Percentiles rank a stretch among this genome's conserved stretches.
Evolutionary conservation across 2,113 vertebrate species (phyloP).

Genomic region (Toxotes chatareus): DNA sequence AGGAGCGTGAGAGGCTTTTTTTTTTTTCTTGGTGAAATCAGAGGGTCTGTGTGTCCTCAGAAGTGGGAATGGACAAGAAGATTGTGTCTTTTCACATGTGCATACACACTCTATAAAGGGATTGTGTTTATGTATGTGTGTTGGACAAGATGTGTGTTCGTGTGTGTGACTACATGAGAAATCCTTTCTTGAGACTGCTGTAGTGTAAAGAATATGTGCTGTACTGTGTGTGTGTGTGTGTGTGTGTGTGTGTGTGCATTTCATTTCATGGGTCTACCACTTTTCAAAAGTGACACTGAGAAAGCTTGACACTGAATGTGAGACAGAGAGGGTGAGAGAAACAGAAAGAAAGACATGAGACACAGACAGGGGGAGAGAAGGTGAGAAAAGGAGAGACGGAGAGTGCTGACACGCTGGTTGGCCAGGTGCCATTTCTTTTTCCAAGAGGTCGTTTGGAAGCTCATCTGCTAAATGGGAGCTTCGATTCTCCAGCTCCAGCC

Average conservation of each 20-base stretch:
- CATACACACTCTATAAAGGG: neutral
- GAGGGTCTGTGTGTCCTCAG: conserved; percentile 29
- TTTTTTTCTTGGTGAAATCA: conserved; percentile 21
- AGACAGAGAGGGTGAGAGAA: conserved; percentile 28
- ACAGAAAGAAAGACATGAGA: neutral
- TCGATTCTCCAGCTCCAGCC: conserved; percentile 60
- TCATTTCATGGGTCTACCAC: conserved; percentile 31
- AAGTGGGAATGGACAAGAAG: conserved; percentile 26
- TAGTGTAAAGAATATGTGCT: conserved; percentile 15
- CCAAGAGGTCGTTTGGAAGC: conserved; percentile 63
- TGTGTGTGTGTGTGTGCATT: neutral
- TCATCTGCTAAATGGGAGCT: conserved; percentile 77
- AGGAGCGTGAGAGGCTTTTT: neutral
- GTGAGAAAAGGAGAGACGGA: conserved; percentile 10
- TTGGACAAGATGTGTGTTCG: neutral
- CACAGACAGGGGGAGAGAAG: conserved; percentile 20
- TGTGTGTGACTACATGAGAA: conserved; percentile 1
- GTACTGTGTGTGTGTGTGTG: neutral
- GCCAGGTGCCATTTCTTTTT: conserved; percentile 63
- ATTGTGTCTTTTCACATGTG: neutral
- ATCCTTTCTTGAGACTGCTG: conserved; percentile 2
- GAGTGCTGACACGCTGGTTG: conserved; percentile 58
- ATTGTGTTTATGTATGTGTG: conserved; percentile 2
- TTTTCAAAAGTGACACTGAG: conserved; percentile 50
- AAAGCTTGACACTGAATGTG: conserved; percentile 45